A percentile compares a stretch with the other conserved stretches of the same genome.
Conservation (phyloP, 2,113 vertebrate species). For the Excalfactoria chinensis region DNA sequence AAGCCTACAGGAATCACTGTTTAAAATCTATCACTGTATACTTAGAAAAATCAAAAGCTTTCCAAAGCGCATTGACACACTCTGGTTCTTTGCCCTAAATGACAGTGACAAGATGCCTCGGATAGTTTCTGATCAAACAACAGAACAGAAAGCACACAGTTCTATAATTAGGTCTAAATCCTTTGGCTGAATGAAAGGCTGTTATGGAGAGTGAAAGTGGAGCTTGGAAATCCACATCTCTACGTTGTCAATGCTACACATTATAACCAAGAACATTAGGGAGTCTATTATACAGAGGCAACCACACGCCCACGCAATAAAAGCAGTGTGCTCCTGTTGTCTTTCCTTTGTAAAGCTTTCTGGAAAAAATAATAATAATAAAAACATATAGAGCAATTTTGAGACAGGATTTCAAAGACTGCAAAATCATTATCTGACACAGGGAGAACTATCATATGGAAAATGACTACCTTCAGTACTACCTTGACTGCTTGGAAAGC, state of each 20-base stretch:
- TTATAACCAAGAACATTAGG: conserved; percentile 29
- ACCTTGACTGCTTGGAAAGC: conserved; percentile 29
- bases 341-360: conserved; percentile 62
- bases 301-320: neutral
- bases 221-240: conserved; percentile 21
- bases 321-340: conserved; percentile 23
- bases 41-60: conserved; percentile 24
- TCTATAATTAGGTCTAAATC: conserved; percentile 9
- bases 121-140: conserved; percentile 14
- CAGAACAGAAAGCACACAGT: conserved; percentile 16
- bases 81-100: neutral
- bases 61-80: neutral
- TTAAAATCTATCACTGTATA: conserved; percentile 4
- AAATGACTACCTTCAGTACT: conserved; percentile 42
- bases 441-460: conserved; percentile 21
- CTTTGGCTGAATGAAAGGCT: conserved; percentile 18
- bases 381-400: conserved; percentile 41
- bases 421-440: conserved; percentile 52
- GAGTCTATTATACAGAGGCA: conserved; percentile 3
- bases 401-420: conserved; percentile 44
- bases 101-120: neutral
- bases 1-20: neutral
- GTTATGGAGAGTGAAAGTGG: conserved; percentile 51
- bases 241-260: neutral
- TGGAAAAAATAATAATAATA: conserved; percentile 53